Evolutionary conservation across 2,888 invertebrate genomes (phyloP).

Genomic region (Choreutis nemorana): DNA sequence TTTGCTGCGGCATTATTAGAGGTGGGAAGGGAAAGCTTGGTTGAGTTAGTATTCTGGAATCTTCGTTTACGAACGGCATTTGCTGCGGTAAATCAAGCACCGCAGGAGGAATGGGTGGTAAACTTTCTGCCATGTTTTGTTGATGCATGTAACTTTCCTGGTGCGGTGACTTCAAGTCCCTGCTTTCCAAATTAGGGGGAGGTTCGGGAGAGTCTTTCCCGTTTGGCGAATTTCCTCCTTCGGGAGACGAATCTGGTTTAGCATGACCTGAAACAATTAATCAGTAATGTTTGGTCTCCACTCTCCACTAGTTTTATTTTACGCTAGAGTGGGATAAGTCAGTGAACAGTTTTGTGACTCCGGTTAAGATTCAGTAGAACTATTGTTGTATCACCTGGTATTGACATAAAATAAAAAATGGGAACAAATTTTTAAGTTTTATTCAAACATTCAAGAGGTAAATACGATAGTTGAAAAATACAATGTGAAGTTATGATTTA

Average conservation of each 20-base stretch:
- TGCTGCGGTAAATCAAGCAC: constrained; percentile 36
- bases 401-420: no score
- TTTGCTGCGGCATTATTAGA: constrained; percentile 34
- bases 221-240: constrained; percentile 44
- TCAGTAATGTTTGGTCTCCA: not conserved
- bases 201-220: constrained; percentile 51
- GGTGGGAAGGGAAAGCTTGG: constrained; percentile 39
- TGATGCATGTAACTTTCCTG: constrained; percentile 43
- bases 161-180: constrained; percentile 40
- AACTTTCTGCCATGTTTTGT: constrained; percentile 25
- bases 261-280: constrained; percentile 33
- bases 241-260: constrained; percentile 54
- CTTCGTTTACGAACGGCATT: constrained; percentile 33
- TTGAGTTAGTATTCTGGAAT: constrained; percentile 39
- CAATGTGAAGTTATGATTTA: no score
- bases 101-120: constrained; percentile 20
- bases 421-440: no score
- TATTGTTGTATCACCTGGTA: no score
- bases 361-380: no score
- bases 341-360: no score
- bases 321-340: no score
- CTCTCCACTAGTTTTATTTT: not conserved
- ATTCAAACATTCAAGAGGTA: no score
- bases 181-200: constrained; percentile 26
- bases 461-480: no score